Percentiles rank a stretch among this genome's conserved stretches.
Conservation (phyloP, 2,113 vertebrate species). For the Cervus canadensis region DNA sequence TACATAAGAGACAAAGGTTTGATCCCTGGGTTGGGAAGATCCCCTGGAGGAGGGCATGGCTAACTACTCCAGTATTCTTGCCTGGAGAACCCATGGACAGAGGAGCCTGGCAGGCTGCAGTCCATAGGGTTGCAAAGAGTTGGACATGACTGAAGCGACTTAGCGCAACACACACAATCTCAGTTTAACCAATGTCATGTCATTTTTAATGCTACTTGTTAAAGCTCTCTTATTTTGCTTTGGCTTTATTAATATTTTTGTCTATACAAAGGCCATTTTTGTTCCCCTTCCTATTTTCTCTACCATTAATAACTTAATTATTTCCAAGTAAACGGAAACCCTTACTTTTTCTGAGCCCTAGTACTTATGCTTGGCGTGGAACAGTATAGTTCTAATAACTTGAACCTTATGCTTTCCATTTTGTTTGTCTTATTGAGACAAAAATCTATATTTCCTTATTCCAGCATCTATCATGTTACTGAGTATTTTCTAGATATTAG, state of each 20-base stretch:
- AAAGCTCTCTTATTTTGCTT: background rate
- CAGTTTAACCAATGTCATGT: background rate
- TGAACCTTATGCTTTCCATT: background rate
- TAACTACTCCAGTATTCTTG: background rate
- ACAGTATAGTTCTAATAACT: background rate
- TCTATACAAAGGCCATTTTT: conserved; percentile 28
- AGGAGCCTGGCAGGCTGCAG: background rate
- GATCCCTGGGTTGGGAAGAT: background rate
- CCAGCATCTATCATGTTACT: background rate
- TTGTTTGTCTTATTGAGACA: background rate
- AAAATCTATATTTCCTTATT: background rate
- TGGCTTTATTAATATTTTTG: background rate
- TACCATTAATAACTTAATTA: background rate
- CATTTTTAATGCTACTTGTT: background rate
- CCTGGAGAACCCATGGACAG: background rate
- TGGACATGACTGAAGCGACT: background rate
- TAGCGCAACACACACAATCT: background rate
- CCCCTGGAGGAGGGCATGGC: background rate
- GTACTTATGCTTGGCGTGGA: background rate
- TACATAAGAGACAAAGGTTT: background rate
- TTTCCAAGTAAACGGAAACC: background rate
- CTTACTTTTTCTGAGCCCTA: background rate
- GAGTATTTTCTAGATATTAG: background rate
- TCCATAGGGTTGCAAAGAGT: background rate
- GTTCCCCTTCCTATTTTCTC: background rate